These are phyloP conservation scores for Ceratosolen solmsi DNA, from an alignment of 1,140 invertebrate species.

Conservation along the genomic window DNA sequence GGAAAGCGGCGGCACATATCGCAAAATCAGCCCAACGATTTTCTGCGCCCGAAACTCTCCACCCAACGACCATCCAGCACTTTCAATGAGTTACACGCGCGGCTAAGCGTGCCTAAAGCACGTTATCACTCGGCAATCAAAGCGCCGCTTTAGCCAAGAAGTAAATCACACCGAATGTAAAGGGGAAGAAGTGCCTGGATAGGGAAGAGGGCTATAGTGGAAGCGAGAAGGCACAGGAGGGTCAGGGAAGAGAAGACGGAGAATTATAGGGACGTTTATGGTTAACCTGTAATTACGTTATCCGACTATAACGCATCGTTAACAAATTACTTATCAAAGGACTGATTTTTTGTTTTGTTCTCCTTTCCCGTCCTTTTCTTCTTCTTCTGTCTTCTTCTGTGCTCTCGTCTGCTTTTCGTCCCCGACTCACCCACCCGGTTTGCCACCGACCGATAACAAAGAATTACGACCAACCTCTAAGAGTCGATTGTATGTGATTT, in stretches of 20 bases:
- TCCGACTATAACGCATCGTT: constrained; percentile 60
- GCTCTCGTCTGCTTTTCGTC: too few relatives aligned
- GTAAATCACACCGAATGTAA: constrained; percentile 59
- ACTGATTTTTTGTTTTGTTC: neutral
- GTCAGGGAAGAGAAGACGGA: neutral
- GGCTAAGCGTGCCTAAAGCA: constrained; percentile 61
- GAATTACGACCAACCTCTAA: too few relatives aligned
- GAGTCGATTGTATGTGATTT: too few relatives aligned
- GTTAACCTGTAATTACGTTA: constrained; percentile 62
- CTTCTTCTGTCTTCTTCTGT: too few relatives aligned
- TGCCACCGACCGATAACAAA: too few relatives aligned
- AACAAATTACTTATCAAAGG: constrained; percentile 63
- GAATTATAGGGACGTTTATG: constrained; percentile 7
- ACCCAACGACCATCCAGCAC: neutral
- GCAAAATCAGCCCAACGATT: too few relatives aligned
- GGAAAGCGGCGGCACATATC: too few relatives aligned
- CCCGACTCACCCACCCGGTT: too few relatives aligned
- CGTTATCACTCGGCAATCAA: constrained; percentile 65
- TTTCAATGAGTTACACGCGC: constrained; percentile 57
- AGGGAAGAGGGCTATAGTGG: neutral
- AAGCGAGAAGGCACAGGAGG: neutral
- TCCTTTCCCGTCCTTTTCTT: neutral
- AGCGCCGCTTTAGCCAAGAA: constrained; percentile 55
- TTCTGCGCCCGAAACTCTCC: neutral
- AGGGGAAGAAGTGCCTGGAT: constrained; percentile 2